phyloP scores from a whole-genome alignment of 2,888 invertebrate species.

The Chloroclysta siterata region DNA sequence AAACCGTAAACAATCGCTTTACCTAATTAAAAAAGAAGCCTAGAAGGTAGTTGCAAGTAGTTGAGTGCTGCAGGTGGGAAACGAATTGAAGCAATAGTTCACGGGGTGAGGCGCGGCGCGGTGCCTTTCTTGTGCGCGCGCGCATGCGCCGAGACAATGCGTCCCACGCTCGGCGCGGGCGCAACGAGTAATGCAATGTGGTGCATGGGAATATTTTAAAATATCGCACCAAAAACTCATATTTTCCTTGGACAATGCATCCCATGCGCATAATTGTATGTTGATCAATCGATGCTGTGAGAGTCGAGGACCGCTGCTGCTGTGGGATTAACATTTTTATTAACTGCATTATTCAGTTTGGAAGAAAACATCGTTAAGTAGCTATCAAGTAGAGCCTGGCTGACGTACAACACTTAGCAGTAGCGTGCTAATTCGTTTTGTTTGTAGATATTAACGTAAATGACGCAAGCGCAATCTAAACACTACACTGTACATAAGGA shows the following conservation, averaged over 20 bases:
- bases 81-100: conserved; percentile 13
- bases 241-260: neutral
- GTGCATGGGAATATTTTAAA: conserved; percentile 11
- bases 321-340: too few relatives aligned
- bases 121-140: too few relatives aligned
- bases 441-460: neutral
- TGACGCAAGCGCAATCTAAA: conserved; percentile 17
- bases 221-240: conserved; percentile 8
- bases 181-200: conserved; percentile 7
- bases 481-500: neutral
- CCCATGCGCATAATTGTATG: neutral
- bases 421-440: conserved; percentile 9
- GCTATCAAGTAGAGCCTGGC: too few relatives aligned
- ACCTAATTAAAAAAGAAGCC: neutral
- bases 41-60: neutral
- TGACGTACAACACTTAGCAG: neutral
- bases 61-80: conserved; percentile 9
- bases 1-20: conserved; percentile 6
- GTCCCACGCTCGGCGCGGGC: conserved; percentile 7
- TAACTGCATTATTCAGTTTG: too few relatives aligned
- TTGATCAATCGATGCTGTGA: neutral
- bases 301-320: neutral
- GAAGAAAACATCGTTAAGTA: too few relatives aligned
- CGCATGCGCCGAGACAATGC: conserved; percentile 7
- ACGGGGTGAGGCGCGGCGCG: too few relatives aligned